Base-by-base conservation (phyloP, 2,888 invertebrate species). In the Gymnosoma rotundatum region DNA sequence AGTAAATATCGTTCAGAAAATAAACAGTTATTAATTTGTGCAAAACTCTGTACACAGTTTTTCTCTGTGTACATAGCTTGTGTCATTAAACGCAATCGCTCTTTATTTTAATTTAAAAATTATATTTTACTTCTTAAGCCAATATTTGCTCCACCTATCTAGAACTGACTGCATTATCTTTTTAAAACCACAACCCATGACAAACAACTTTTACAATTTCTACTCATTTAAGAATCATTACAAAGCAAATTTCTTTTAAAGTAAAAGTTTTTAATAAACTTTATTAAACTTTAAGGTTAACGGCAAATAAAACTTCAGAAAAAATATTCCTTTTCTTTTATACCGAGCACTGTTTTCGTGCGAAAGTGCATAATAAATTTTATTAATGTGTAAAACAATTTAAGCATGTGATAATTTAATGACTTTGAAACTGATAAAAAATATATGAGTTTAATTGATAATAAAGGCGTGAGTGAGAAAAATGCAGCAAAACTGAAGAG, bases 181-280 rank as follows among this genome's bases (percentile, higher is more conserved):
- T 45, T 14, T 14, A 38, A 38, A 38, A 38, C 38, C 10, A 38
- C 38, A 38, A 7, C 2, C 1, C 38, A 38, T 38, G 38, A 38
- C 38, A 6, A 38, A 7, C 38, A 38, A 38, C 38, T 38, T 9
- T 10, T 4, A 9, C 38, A 52, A 54, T 25, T 4, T 72, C 70
- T 25, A 73, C 73, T 80, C 72, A 72, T 80, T 83, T 80, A 76
- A 83, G 80, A 83, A 67, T 83, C 83, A 83, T 83, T 83, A 83
- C 67, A 72, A 66, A 48, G 54, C 48, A 79, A 73, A 76, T 50
- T 56, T 67, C 63, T 16, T 21, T 61, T 20, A 12, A 25, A 25
- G 4, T 4, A 52, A 66, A 74, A 69, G 52, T 78, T 70, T n/a
- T 63, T 9, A 20, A 69, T 58, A 74, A 80, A 52, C 61, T 69